Conservation (phyloP, 2,888 invertebrate species). For the Agrotis ipsilon region DNA sequence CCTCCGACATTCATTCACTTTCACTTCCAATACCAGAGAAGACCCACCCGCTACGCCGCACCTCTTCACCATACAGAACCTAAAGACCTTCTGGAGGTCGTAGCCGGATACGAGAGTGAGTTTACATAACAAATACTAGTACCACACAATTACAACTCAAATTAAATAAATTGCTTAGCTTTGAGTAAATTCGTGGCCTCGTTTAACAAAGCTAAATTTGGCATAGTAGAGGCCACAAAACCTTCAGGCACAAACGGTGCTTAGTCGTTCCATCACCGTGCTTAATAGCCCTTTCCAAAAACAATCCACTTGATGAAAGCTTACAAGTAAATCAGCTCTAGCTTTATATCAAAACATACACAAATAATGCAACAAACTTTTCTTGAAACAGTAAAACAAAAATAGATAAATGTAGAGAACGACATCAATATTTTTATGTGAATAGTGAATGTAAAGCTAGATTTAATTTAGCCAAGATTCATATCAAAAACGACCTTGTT, state of each 20-base stretch:
- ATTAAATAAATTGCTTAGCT: conserved; percentile 56
- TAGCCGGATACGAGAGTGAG: conserved; percentile 82
- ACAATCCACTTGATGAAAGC: no score
- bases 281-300: not conserved
- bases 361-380: not conserved
- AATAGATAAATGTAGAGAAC: conserved; percentile 29
- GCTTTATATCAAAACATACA: no score
- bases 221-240: conserved; percentile 30
- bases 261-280: conserved; percentile 1
- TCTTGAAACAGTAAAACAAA: not conserved
- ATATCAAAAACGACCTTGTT: conserved; percentile 51
- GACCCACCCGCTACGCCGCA: conserved; percentile 83
- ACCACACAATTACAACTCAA: conserved; percentile 60
- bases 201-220: conserved; percentile 42
- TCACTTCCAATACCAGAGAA: conserved; percentile 90
- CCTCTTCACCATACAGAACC: conserved; percentile 80
- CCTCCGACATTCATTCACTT: conserved; percentile 90
- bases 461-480: conserved; percentile 41
- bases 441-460: conserved; percentile 53
- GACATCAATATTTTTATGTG: conserved; percentile 33
- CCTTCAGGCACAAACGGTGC: conserved; percentile 12
- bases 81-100: conserved; percentile 90
- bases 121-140: conserved; percentile 75
- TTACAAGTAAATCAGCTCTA: no score
- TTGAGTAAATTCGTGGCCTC: conserved; percentile 51